Evolutionary conservation across 2,797 vertebrate genomes (phyloP), one percentile per base, ranked within the genome.

Genomic region (Spinus olivaceus): DNA sequence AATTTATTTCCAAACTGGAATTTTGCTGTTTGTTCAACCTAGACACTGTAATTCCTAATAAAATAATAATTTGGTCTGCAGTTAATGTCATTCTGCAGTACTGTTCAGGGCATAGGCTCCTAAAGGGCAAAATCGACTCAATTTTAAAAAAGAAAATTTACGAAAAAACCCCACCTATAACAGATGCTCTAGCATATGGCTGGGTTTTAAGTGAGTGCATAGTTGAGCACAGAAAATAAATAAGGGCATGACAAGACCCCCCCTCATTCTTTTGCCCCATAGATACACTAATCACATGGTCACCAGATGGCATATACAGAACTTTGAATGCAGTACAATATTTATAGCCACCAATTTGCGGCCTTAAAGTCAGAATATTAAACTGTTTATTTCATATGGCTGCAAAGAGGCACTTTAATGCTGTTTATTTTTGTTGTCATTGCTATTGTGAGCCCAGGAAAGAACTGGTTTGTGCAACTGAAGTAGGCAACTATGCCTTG

Each of bases 141-240:
- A 71, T 81, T 95, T 90, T 57, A 13, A 94, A 80, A 74, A 61
- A 79, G 33, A 93, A 89, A 90, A 92, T 83, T 82, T 92, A 53
- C 30, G 85, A 72, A 92, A 70, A 91, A 84, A 9, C 11, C 44
- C 60, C 37, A 92, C 90, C 86, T 94, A 81, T 80, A 93, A 92
- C 94, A 97, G 93, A 97, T 96, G 92, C 53, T 95, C 7, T 83
- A 88, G 71, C 95, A 91, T 97, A 96, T 97, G 95, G 96, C 41
- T 96, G 67, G 88, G 80, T 77, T 97, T 97, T 93, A 95, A 96
- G 76, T 82, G 63, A 89, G 91, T 94, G 88, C 85, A 94, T 90
- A 96, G 91, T 83, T 91, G 84, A 96, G 53, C 76, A 94, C 37
- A 92, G 77, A 86, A 93, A 86, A 94, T 93, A 97, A 97, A 97